Evolutionary conservation across 2,888 invertebrate species (phyloP), one percentile per base, ranked within the genome.

Genomic region (Euplagia quadripunctaria): DNA sequence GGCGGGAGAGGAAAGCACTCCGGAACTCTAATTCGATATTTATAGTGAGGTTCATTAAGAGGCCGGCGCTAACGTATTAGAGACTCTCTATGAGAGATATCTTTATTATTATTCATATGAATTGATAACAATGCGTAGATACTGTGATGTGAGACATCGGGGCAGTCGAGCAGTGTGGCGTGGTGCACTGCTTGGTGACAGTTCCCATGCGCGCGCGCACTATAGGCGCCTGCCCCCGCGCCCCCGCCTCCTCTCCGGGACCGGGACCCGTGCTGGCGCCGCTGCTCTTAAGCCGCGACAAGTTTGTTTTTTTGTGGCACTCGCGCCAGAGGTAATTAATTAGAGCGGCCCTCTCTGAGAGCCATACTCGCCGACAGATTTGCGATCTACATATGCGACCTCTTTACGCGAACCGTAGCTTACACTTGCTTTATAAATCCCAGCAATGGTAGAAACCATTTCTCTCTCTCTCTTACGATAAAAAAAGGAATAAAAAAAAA

Each of bases 241-340:
- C 78, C 75, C 80, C 42, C 71, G 31, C 67, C 74, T 75, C 69
- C 72, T 72, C 71, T 73, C 74, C 67, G 76, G 65, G 61, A 52
- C 66, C 74, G 70, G 76, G 74, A 51, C 75, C 81, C 79, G 77
- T 85, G 87, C 85, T 89, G 94, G 94, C 94, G 94, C 94, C 94
- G 91, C 89, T 84, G 93, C 93, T 94, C 92, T 94, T 93, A 94
- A 89, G 91, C 91, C 85, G 88, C 90, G 91, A 93, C 93, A 92
- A 91, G 87, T 90, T 89, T 80, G 82, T 92, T 93, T 94, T 94
- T 94, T 93, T 92, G 88, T 90, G 82, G 77, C 82, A 83, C 87
- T 86, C 88, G 86, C 85, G 90, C 88, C 88, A 79, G 87, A 90
- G 91, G 94, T 94, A 94, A 94, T 94, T 94, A 94, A 94, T 94